Base-by-base conservation (phyloP, 2,797 vertebrate species). In the Rousettus madagascariensis region DNA sequence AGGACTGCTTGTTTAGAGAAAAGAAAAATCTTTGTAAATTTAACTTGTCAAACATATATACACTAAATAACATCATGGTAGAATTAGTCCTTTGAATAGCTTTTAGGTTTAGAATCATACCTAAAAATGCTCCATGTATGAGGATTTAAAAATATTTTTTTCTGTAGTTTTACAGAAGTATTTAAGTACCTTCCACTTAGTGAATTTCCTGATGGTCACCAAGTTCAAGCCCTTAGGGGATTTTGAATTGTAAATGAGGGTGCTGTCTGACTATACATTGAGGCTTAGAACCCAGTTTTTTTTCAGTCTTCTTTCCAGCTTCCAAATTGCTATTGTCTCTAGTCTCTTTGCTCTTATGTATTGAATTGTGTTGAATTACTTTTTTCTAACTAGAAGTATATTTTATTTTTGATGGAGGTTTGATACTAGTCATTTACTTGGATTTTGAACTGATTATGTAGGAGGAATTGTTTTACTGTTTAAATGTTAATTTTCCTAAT, bases 121-220 rank as follows among this genome's bases (percentile, higher is more conserved):
- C 30, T 77, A 63, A 72, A 95, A 86, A 51, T 46, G 16, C 11
- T 13, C 33, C 10, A 30, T 19, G 20, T 63, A 82, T 85, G 72
- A 95, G 49, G n/a, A 46, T 78, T 91, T 84, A 61, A 84, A 86
- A 86, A 72, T 20, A 72, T 83, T 91, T 88, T 91, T 38, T 91
- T 46, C 51, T 84, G 10, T 74, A 49, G 36, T 86, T 53, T 85
- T 63, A 71, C 53, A 49, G 75, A 68, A 61, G 26, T 80, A 16
- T 59, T 83, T 51, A 51, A 19, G 12, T 79, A 41, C 30, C 36
- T 46, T 49, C n/a, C 24, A 46, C 57, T 93, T 75, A 13, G 5
- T 46, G 20, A 71, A 84, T n/a, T 84, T 91, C 24, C 6, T 79
- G 5, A 9, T 95, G 11, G 11, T 16, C 43, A 49, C 7, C 65